Evolutionary conservation across 2,797 vertebrate species (phyloP).

Genomic region (Chloroceryle inda): DNA sequence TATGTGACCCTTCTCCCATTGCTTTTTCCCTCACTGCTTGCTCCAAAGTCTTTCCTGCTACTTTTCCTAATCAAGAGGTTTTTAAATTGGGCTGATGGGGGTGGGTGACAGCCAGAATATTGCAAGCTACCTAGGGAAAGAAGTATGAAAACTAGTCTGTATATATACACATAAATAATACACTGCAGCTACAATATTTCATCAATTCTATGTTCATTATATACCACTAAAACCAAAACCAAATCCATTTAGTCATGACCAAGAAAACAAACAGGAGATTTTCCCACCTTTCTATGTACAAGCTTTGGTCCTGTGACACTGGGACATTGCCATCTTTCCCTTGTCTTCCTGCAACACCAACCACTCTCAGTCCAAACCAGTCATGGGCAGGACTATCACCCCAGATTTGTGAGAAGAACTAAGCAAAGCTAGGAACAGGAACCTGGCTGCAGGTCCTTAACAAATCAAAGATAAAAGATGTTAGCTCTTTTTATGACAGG

Average conservation of each 20-base stretch:
- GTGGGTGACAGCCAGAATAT: neutral
- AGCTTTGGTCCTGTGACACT: neutral
- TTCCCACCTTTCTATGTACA: neutral
- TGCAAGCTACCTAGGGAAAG: neutral
- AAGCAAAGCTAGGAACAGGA: neutral
- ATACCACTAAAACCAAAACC: neutral
- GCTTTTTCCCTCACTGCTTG: neutral
- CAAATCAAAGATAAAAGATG: neutral
- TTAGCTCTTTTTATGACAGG: neutral
- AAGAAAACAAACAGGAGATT: neutral
- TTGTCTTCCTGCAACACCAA: neutral
- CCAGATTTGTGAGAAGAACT: neutral
- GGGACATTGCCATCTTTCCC: neutral
- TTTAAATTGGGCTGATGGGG: neutral
- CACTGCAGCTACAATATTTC: neutral
- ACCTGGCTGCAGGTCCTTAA: neutral
- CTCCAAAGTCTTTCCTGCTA: neutral
- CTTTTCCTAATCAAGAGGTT: neutral
- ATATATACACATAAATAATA: neutral
- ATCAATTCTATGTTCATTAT: neutral
- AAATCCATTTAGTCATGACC: neutral
- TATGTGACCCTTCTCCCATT: neutral
- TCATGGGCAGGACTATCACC: neutral
- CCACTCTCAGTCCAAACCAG: neutral
- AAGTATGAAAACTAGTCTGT: neutral